Percentiles rank a stretch among this genome's conserved stretches.
Evolutionary conservation across 2,797 vertebrate genomes (phyloP).

Genomic region (Centroberyx gerrardi): DNA sequence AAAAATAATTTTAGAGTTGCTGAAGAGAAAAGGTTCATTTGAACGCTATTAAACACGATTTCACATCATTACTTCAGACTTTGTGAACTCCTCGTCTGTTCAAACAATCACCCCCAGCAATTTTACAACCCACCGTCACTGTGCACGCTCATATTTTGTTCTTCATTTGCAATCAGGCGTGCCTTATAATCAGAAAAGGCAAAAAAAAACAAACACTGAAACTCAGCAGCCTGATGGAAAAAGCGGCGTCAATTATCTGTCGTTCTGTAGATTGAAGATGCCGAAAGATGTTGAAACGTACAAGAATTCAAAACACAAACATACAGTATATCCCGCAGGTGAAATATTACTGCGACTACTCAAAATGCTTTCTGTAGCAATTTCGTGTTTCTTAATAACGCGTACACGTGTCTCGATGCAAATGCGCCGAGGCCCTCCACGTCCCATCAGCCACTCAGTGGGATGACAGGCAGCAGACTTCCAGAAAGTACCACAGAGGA

Average conservation of each 20-base stretch:
- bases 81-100: constrained; percentile 8
- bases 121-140: not conserved
- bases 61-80: constrained; percentile 17
- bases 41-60: constrained; percentile 1
- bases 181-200: not conserved
- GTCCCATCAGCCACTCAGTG: constrained; percentile 2
- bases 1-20: not conserved
- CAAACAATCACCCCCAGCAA: not conserved
- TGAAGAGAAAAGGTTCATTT: constrained; percentile 18
- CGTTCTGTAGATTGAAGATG: not conserved
- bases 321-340: not conserved
- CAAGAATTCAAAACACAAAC: not conserved
- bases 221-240: not conserved
- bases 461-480: not conserved
- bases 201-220: not conserved
- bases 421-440: not conserved
- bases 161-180: not conserved
- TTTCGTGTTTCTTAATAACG: constrained; percentile 17
- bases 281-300: not conserved
- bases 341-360: not conserved
- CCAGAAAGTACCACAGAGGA: not conserved
- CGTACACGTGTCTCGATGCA: constrained; percentile 18
- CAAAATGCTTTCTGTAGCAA: not conserved
- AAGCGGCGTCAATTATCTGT: not conserved
- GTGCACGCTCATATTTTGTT: not conserved